Conservation (phyloP, 2,113 vertebrate species). For the Pogona vitticeps region DNA sequence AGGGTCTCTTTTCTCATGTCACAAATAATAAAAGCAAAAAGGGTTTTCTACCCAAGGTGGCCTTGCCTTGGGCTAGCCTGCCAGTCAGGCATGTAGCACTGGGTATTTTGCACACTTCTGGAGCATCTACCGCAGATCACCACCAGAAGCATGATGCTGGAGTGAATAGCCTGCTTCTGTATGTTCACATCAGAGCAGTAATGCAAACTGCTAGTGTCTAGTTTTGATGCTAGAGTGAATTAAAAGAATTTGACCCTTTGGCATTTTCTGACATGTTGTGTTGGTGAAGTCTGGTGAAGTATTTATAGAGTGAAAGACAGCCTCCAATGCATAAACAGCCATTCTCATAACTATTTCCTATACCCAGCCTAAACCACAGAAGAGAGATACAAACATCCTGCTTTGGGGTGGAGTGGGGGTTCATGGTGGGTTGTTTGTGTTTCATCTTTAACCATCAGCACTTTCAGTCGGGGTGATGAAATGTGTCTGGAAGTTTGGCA, state of each 20-base stretch:
- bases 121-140: neutral
- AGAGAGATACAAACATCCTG: neutral
- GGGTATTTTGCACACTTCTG: neutral
- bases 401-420: neutral
- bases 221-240: neutral
- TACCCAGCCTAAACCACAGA: neutral
- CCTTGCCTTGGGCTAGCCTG: neutral
- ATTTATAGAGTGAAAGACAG: conserved; percentile 13
- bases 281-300: conserved; percentile 7
- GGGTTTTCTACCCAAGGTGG: neutral
- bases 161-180: neutral
- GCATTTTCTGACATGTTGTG: conserved; percentile 9
- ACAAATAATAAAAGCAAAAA: conserved; percentile 14
- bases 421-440: neutral
- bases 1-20: neutral
- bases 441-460: conserved; percentile 16
- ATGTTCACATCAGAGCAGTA: neutral
- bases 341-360: conserved; percentile 8
- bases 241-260: neutral
- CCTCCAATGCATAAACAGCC: neutral
- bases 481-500: conserved; percentile 2
- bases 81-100: neutral
- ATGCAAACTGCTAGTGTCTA: neutral
- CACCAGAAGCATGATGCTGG: neutral
- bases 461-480: neutral